A percentile compares a stretch with the other conserved stretches of the same genome.
phyloP scores from a whole-genome alignment of 53 echinoderm and acorn worm species.

The Holothuria leucospilota region DNA sequence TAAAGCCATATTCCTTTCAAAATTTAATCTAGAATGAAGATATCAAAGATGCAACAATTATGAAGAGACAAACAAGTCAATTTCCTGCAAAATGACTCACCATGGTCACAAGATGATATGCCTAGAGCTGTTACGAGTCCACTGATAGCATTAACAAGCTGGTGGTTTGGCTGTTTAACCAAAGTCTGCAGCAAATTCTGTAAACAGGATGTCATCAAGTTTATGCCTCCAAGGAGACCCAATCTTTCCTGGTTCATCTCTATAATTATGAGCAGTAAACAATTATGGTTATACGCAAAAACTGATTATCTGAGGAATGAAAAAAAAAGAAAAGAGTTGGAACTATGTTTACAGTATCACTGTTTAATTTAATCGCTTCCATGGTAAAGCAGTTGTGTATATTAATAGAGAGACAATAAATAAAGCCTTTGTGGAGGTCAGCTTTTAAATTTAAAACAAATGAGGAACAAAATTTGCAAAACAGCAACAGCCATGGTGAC shows the following conservation, averaged over 20 bases:
- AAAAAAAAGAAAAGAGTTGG: background rate
- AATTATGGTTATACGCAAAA: too few species aligned
- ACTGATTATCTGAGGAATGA: background rate
- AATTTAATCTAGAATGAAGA: too few species aligned
- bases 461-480: too few species aligned
- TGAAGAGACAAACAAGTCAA: too few species aligned
- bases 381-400: too few species aligned
- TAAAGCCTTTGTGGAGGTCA: too few species aligned
- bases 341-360: background rate
- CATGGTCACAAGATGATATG: conserved; percentile 16
- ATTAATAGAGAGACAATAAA: too few species aligned
- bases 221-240: conserved; percentile 66
- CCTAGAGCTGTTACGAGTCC: conserved; percentile 57
- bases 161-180: conserved; percentile 46
- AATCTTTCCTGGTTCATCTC: conserved; percentile 65
- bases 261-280: conserved; percentile 13
- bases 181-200: conserved; percentile 58
- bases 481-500: too few species aligned
- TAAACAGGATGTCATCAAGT: conserved; percentile 57
- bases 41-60: too few species aligned
- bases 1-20: too few species aligned
- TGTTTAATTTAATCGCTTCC: too few species aligned
- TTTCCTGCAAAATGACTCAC: conserved; percentile 11
- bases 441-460: too few species aligned
- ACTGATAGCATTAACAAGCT: conserved; percentile 27